Percentiles rank a stretch among this genome's conserved stretches.
Conservation (phyloP, 23 tunicate genomes). For the Clavelina lepadiformis region DNA sequence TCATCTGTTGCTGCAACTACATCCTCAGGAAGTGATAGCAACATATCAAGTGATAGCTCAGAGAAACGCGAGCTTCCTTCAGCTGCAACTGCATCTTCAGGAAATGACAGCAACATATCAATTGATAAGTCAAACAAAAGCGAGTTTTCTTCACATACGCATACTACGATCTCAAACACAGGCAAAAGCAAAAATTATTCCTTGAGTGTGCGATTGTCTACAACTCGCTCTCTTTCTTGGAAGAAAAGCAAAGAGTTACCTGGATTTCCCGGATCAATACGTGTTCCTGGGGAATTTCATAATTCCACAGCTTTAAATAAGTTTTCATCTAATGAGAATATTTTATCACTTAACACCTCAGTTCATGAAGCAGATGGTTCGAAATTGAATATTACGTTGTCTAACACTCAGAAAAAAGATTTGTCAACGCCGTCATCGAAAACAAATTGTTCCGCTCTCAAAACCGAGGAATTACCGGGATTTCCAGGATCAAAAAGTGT, state of each 20-base stretch:
- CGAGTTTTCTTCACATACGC: too few species aligned
- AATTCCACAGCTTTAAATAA: too few species aligned
- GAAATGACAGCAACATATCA: not conserved
- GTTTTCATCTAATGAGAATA: too few species aligned
- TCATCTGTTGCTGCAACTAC: not conserved
- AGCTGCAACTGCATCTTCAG: not conserved
- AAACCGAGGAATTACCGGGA: slow-evolving; percentile 13
- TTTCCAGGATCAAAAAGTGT: slow-evolving; percentile 12
- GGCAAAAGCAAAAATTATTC: too few species aligned
- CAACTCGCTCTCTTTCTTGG: not conserved
- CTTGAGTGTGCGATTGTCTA: too few species aligned
- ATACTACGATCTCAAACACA: too few species aligned
- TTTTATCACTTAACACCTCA: too few species aligned
- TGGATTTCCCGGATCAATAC: slow-evolving; percentile 14
- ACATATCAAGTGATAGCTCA: not conserved
- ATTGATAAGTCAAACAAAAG: not conserved
- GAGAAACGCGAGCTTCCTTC: not conserved
- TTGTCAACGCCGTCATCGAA: too few species aligned
- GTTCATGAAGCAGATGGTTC: too few species aligned
- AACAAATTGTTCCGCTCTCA: too few species aligned
- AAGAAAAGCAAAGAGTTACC: slow-evolving; percentile 1
- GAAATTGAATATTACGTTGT: too few species aligned
- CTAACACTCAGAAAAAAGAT: too few species aligned
- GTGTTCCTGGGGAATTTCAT: slow-evolving; percentile 2
- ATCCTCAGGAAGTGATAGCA: not conserved